Evolutionary conservation across 2,888 invertebrate species (phyloP), one percentile per base, ranked within the genome.

Genomic region (Himalopsyche japonica): DNA sequence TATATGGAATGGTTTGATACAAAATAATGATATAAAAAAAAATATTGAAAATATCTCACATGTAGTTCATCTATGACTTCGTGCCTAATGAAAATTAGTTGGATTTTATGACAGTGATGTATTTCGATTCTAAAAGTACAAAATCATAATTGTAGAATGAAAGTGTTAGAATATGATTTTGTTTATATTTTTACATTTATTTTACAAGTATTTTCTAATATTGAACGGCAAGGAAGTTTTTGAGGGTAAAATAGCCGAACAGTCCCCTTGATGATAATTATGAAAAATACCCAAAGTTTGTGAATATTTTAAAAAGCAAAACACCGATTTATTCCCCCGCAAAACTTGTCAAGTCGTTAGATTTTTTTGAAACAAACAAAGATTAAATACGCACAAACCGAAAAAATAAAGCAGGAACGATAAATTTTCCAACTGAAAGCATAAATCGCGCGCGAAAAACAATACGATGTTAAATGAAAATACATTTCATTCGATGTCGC

Each of bases 371-470:
- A 77, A 70, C 70, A 37, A 77, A 77, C 43, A 77, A 77, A 43
- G 77, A 77, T 77, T 77, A 77, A 77, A 77, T 77, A 77, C 77
- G 77, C 37, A 77, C 34, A 43, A 77, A 49, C 47, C 32, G 47
- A 79, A 32, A 79, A 43, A 48, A 47, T 47, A 30, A 43, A 20
- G 8, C 48, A 48, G 48, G 15, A 47, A 27, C 49, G 48, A 82
- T 82, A 82, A 82, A 82, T 82, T 70, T 70, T 43, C 76, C 15
- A n/a, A 76, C 34, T 15, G 76, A 82, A 77, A 76, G 43, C 76
- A 82, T 82, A 82, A 82, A 82, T 82, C 82, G 43, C 76, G 77
- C 70, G 64, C 57, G 76, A 76, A 76, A 48, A 82, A 82, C 70
- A 70, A 70, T 70, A 70, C 15, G 57, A 76, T 37, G 76, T 34